Percentiles rank a stretch among this genome's conserved stretches.
Evolutionary conservation across 2,797 vertebrate species (phyloP).

Genomic region (Dryobates pubescens): DNA sequence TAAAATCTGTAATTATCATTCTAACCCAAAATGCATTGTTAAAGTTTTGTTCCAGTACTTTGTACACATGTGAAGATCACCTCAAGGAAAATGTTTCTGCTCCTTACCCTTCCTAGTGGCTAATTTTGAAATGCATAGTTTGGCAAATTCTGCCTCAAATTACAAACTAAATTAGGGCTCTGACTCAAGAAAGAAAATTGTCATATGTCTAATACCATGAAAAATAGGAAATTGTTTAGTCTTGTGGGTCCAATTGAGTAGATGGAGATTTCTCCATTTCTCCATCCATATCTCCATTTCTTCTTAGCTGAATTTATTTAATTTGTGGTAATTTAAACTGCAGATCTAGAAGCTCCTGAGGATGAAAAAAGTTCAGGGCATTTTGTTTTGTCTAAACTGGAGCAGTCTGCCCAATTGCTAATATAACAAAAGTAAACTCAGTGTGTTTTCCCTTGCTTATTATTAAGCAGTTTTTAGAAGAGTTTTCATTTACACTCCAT

Average conservation of each 20-base stretch:
- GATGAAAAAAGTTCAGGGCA: not conserved
- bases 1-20: not conserved
- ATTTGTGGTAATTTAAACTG: not conserved
- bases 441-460: not conserved
- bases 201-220: not conserved
- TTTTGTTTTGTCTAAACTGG: not conserved
- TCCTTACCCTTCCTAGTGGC: not conserved
- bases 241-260: not conserved
- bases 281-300: not conserved
- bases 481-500: not conserved
- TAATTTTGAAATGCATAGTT: constrained; percentile 56
- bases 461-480: not conserved
- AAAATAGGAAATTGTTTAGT: not conserved
- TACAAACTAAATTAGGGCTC: not conserved
- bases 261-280: not conserved
- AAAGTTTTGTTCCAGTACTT: constrained; percentile 5
- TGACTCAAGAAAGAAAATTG: not conserved
- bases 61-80: not conserved
- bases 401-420: not conserved
- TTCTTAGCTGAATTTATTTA: not conserved
- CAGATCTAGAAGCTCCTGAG: not conserved
- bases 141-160: constrained; percentile 3
- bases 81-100: not conserved
- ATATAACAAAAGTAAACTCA: not conserved
- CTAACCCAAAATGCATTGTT: not conserved